These are phyloP conservation scores for Danio tinwini DNA, from an alignment of 2,797 vertebrate genomes.

Conservation along the genomic window DNA sequence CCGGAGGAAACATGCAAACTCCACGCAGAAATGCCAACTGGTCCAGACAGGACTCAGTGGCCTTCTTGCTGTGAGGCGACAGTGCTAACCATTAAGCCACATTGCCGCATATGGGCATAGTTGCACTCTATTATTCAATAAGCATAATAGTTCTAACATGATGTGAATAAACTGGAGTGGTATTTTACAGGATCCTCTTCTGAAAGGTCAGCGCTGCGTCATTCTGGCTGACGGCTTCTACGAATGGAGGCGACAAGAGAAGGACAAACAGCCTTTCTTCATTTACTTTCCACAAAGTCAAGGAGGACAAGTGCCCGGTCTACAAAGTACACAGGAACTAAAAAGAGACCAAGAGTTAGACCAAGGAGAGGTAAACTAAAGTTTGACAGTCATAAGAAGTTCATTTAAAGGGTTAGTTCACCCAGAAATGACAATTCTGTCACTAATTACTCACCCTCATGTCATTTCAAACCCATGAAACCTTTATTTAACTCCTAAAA, in stretches of 20 bases:
- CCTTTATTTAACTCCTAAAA: too few species aligned
- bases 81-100: too few species aligned
- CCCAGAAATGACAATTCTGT: too few species aligned
- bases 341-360: not conserved
- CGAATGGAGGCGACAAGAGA: conserved; percentile 86
- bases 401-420: not conserved
- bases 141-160: not conserved
- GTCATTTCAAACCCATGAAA: too few species aligned
- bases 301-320: conserved; percentile 21
- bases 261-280: conserved; percentile 90
- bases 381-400: not conserved
- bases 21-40: too few species aligned
- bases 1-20: too few species aligned
- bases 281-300: conserved; percentile 90
- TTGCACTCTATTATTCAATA: not conserved
- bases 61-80: too few species aligned
- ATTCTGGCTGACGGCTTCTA: conserved; percentile 96
- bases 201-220: conserved; percentile 92
- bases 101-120: too few species aligned
- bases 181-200: conserved; percentile 81
- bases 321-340: conserved; percentile 24
- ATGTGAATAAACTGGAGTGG: not conserved
- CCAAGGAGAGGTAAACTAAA: not conserved
- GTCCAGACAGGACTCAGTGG: too few species aligned
- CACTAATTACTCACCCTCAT: too few species aligned